Conservation (phyloP, 2,888 invertebrate species). For the Morpho achilles region DNA sequence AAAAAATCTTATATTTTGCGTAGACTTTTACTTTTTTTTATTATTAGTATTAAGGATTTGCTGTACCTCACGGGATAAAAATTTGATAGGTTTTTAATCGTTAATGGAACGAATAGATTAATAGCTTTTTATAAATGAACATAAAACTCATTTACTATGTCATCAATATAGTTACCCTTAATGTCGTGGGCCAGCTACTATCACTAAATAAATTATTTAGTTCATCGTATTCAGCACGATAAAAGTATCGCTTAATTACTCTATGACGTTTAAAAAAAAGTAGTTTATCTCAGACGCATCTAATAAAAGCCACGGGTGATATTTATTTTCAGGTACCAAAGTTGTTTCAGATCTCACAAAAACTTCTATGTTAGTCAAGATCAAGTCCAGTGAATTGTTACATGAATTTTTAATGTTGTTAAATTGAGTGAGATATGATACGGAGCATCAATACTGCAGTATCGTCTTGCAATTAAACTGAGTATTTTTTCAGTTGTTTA, state of each 20-base stretch:
- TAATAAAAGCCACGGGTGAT: too few species aligned
- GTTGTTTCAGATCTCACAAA: background rate
- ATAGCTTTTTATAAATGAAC: background rate
- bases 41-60: conserved; percentile 16
- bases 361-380: background rate
- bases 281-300: too few species aligned
- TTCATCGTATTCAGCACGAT: too few species aligned
- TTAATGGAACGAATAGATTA: background rate
- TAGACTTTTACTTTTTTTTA: conserved; percentile 17
- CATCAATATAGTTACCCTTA: too few species aligned
- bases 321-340: too few species aligned
- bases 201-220: too few species aligned
- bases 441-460: too few species aligned
- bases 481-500: too few species aligned
- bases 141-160: background rate
- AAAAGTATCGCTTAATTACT: too few species aligned
- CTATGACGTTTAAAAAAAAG: too few species aligned
- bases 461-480: too few species aligned
- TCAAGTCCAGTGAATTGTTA: conserved; percentile 5
- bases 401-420: background rate
- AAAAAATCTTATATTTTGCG: conserved; percentile 13
- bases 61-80: background rate
- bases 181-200: too few species aligned
- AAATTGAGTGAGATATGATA: background rate
- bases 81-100: background rate